Evolutionary conservation across 2,888 invertebrate species (phyloP), one percentile per base, ranked within the genome.

Genomic region (Papilio gigon): DNA sequence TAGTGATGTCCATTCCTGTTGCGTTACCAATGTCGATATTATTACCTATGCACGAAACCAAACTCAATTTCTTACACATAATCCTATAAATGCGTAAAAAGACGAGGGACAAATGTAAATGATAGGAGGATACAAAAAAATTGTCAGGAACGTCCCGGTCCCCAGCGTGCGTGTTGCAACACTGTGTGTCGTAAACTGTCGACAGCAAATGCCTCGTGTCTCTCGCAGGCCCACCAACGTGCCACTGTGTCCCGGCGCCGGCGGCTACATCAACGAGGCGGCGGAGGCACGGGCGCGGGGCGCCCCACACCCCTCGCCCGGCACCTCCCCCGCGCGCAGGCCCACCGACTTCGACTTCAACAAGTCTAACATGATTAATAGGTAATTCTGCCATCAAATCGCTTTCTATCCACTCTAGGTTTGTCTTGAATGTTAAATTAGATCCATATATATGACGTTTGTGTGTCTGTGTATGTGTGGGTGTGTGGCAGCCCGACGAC

Each of bases 241-340:
- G 70, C 95, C 94, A 14, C 93, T 95, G 71, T 95, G 95, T 68
- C 92, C 95, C 73, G 95, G 95, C 74, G 96, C 95, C 63, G 96
- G 95, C 63, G 96, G 95, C 63, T 96, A 96, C 90, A 95, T 96
- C 77, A 96, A 96, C 89, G 96, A 96, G 86, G 95, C 95, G 44
- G 89, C 89, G 1, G 90, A 89, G 74, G 85, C 87, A 37, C 82
- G 89, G 27, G 86, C 88, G 20, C 78, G 90, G 2, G 89, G 86
- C 73, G 85, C 86, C 74, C 87, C 87, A 75, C 83, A 61, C 76
- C 75, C 47, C 20, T 37, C 37, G 2, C 37, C 44, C 40, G n/a
- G n/a, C 17, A 1, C 82, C 50, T 74, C 73, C 33, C 63, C 72
- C 61, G 42, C 61, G 44, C 50, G 27, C 50, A 6, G 14, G 14